Evolutionary conservation across 1,140 invertebrate genomes (phyloP), one percentile per base, ranked within the genome.

Genomic region (Drosophila jambulina): DNA sequence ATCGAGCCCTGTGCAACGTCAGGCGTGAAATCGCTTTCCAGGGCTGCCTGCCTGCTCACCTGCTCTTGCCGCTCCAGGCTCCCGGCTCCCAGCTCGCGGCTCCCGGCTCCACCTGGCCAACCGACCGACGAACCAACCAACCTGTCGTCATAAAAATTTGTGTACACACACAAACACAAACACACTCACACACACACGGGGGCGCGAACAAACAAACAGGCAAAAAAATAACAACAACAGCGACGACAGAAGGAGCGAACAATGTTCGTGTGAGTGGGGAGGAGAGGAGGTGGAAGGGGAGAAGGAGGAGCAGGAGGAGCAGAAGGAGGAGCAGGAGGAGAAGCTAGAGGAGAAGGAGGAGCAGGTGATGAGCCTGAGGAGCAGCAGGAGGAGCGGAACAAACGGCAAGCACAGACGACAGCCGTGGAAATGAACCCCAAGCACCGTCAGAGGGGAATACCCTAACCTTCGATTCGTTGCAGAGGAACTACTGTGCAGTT

Each of bases 121-220:
- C 32, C 67, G 75, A 42, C 32, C 76, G 57, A 40, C 15, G 63
- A 75, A 29, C 48, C 82, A 78, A 72, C 71, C 83, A 88, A 88
- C 84, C 84, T 88, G 84, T 88, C 84, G 80, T 90, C 85, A 88
- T 88, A 88, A 88, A 88, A 88, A 81, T 88, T 84, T 75, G 75
- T 86, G 71, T 82, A 71, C 80, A 81, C 61, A 79, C 48, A 53
- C 56, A 68, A 15, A 27, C 45, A 77, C 70, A 70, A n/a, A 12
- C 8, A 60, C 21, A 10, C 80, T 76, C 58, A 79, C 43, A 53
- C 57, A 69, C 49, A 53, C 19, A 78, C 71, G 49, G 1, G 21
- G 19, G 61, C 36, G 36, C 51, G 27, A 60, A 38, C 42, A 64
- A 65, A 59, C 25, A 45, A 78, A 75, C 64, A 71, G 62, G 49